Percentiles rank a stretch among this genome's conserved stretches.
These are phyloP conservation scores for Aphelenchoides besseyi DNA, from an alignment of 1,140 invertebrate genomes.

Conservation along the genomic window DNA sequence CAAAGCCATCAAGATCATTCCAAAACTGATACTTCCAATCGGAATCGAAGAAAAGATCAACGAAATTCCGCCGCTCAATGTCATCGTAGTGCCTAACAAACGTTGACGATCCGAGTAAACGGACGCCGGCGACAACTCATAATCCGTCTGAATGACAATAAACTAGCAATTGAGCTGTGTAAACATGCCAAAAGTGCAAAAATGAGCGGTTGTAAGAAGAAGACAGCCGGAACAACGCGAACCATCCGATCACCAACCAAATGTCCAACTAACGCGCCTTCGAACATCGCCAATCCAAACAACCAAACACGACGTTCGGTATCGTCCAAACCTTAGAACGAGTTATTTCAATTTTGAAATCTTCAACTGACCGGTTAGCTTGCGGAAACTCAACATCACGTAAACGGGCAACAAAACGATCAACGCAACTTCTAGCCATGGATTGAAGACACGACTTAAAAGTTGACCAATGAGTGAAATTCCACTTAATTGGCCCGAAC, in stretches of 20 bases:
- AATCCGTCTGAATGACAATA: conserved; percentile 14
- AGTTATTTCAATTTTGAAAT: background rate
- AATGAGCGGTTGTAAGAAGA: conserved; percentile 22
- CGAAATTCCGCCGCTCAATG: background rate
- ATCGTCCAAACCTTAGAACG: conserved; percentile 14
- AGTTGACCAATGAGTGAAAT: conserved; percentile 10
- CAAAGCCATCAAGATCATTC: background rate
- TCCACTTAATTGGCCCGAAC: conserved; percentile 9
- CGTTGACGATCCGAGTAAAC: conserved; percentile 18
- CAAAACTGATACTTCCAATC: background rate
- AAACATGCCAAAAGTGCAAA: conserved; percentile 20
- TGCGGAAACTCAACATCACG: conserved; percentile 22
- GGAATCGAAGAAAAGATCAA: conserved; percentile 6
- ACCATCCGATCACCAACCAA: conserved; percentile 6
- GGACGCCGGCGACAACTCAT: conserved; percentile 18
- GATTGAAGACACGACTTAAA: conserved; percentile 2
- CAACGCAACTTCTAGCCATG: conserved; percentile 16
- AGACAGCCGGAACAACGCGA: background rate
- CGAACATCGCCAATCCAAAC: conserved; percentile 17
- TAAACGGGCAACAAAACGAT: conserved; percentile 17
- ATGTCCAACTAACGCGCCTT: conserved; percentile 21
- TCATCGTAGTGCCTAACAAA: background rate
- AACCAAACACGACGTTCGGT: conserved; percentile 28
- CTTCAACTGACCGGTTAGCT: conserved; percentile 12
- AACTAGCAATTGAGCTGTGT: background rate